Base-by-base conservation (phyloP, 2,113 vertebrate genomes). In the Vulpes ferrilata region DNA sequence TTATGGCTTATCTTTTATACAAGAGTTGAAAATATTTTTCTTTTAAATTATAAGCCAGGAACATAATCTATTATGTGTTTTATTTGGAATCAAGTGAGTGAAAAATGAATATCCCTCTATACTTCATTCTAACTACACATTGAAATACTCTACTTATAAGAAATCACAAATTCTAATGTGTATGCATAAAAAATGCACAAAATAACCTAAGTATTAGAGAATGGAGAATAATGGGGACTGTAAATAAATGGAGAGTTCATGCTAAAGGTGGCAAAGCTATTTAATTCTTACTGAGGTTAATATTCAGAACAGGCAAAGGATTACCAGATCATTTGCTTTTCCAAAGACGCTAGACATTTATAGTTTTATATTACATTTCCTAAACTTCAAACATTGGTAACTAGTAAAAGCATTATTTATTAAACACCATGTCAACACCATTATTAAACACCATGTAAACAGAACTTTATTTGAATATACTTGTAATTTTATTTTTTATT, bases 41-140 rank as follows among this genome's bases (percentile, higher is more conserved):
- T 78, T 93, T 82, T 57, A 71, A 88, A 73, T 51, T 97, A 60
- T 55, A 69, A 88, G 80, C 5, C 10, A 94, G 74, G n/a, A n/a
- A 20, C 35, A 22, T 53, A 11, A 23, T 88, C 17, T 4, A 67
- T 74, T 20, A 64, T 64, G 2, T 53, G 32, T 53, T 13, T 79
- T 64, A 69, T 55, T 87, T 87, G 27, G 84, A 96, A 59, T 8
- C 30, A 89, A 88, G 32, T 87, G 15, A 57, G 8, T 43, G 4
- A 20, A 90, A 74, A 84, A 76, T 10, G 71, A 1, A 25, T 79
- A 89, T 59, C 3, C 16, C 7, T 67, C 22, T 85, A 51, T 67
- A 19, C n/a, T 35, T 57, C 60, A 71, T 55, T 93, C 9, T 88
- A 80, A 79, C 9, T 80, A 95, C 13, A 2, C 62, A 62, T 9